Evolutionary conservation across 2,797 vertebrate genomes (phyloP).

Genomic region (Chaunax sp.): DNA sequence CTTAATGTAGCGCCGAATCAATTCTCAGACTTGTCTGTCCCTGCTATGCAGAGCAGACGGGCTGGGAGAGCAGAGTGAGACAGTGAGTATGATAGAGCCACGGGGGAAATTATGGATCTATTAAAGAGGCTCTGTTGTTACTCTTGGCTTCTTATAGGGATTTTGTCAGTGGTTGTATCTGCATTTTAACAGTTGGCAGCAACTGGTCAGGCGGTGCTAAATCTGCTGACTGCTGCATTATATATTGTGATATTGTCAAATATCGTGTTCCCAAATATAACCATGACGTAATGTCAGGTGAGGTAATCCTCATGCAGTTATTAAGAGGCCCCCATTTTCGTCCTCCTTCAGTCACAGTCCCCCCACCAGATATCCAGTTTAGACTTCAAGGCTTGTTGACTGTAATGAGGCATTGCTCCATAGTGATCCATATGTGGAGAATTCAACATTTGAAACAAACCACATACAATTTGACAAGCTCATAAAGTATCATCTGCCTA

Average conservation of each 20-base stretch:
- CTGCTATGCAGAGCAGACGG: conserved; percentile 43
- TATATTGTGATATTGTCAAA: conserved; percentile 65
- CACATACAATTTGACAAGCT: conserved; percentile 72
- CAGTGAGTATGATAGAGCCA: conserved; percentile 75
- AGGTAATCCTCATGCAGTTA: conserved; percentile 80
- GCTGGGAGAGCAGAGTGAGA: conserved; percentile 55
- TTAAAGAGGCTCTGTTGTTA: conserved; percentile 71
- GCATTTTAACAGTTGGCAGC: conserved; percentile 60
- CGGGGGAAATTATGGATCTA: conserved; percentile 75
- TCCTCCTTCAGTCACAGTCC: conserved; percentile 27
- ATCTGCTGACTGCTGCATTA: conserved; percentile 63
- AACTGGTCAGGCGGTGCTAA: conserved; percentile 55
- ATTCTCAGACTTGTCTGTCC: conserved; percentile 81
- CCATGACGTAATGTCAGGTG: conserved; percentile 76
- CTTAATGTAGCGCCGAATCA: conserved; percentile 85
- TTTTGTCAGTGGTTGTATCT: conserved; percentile 59
- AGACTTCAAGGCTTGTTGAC: conserved; percentile 61
- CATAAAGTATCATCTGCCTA: conserved; percentile 74
- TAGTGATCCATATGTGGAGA: conserved; percentile 50
- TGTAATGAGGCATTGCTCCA: conserved; percentile 40
- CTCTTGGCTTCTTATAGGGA: conserved; percentile 68
- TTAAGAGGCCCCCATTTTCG: conserved; percentile 67
- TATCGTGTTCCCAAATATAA: conserved; percentile 60
- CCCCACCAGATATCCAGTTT: conserved; percentile 30
- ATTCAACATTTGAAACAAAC: conserved; percentile 69